Conservation (phyloP, 2,888 invertebrate genomes). For the Hofmannophila pseudospretella region DNA sequence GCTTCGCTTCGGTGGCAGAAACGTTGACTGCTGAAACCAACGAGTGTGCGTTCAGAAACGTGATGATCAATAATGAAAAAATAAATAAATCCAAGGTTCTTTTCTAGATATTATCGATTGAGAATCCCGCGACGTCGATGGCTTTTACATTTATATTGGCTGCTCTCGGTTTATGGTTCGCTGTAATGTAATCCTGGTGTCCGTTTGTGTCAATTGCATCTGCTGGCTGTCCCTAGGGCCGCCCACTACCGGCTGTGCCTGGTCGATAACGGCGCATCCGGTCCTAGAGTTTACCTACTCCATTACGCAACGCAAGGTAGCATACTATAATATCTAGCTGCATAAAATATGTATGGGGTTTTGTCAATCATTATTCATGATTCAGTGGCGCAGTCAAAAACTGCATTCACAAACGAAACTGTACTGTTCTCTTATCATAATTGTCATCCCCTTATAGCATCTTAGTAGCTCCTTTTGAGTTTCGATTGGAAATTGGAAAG, state of each 20-base stretch:
- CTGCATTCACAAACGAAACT: no score
- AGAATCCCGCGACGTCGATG: no score
- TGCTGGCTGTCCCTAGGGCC: constrained; percentile 37
- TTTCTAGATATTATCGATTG: no score
- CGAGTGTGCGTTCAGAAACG: constrained; percentile 9
- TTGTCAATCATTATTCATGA: no score
- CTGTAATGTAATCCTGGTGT: constrained; percentile 35
- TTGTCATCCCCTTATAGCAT: no score
- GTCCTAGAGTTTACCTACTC: constrained; percentile 8
- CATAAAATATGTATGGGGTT: no score
- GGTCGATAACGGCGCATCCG: constrained; percentile 22
- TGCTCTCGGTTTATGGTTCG: constrained; percentile 35
- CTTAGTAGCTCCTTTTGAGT: no score
- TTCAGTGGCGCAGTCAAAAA: no score
- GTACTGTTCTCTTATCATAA: no score
- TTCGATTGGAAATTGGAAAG: no score
- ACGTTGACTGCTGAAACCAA: constrained; percentile 15
- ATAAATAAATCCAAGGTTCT: constrained; percentile 1
- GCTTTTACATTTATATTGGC: no score
- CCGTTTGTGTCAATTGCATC: constrained; percentile 51
- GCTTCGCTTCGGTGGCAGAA: constrained; percentile 23
- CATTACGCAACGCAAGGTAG: background rate
- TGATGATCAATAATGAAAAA: constrained; percentile 8
- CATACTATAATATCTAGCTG: no score
- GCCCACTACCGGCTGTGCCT: constrained; percentile 26